Conservation (phyloP, 2,113 vertebrate species). For the Emydura subglobosa region DNA sequence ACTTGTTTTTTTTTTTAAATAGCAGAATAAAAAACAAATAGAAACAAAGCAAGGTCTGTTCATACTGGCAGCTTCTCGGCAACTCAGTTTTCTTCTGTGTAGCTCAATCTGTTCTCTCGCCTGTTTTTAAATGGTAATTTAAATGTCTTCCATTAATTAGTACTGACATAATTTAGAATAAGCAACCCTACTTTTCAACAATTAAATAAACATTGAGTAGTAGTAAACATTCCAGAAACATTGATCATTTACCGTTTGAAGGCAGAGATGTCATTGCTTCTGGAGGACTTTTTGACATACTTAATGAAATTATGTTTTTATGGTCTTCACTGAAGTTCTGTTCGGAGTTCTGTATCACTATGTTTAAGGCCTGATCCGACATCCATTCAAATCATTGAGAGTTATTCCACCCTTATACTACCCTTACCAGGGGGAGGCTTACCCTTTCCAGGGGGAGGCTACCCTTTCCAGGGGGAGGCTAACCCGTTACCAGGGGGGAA, state of each 20-base stretch:
- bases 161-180: neutral
- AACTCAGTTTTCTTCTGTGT: neutral
- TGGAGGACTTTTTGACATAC: neutral
- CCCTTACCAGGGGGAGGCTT: too few relatives aligned
- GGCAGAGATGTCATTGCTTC: neutral
- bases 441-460: too few relatives aligned
- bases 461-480: too few relatives aligned
- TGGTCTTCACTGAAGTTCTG: neutral
- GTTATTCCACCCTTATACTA: neutral
- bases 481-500: too few relatives aligned
- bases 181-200: neutral
- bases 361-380: neutral
- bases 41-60: neutral
- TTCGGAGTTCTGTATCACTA: neutral
- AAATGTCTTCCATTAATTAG: neutral
- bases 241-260: neutral
- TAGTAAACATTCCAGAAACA: neutral
- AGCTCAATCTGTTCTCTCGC: neutral
- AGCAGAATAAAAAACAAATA: neutral
- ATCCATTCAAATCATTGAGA: neutral
- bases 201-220: neutral
- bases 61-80: neutral
- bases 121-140: neutral
- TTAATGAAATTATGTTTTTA: neutral
- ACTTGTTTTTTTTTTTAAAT: neutral